Evolutionary conservation across 2,113 vertebrate genomes (phyloP).

Genomic region (Podarcis cretensis): DNA sequence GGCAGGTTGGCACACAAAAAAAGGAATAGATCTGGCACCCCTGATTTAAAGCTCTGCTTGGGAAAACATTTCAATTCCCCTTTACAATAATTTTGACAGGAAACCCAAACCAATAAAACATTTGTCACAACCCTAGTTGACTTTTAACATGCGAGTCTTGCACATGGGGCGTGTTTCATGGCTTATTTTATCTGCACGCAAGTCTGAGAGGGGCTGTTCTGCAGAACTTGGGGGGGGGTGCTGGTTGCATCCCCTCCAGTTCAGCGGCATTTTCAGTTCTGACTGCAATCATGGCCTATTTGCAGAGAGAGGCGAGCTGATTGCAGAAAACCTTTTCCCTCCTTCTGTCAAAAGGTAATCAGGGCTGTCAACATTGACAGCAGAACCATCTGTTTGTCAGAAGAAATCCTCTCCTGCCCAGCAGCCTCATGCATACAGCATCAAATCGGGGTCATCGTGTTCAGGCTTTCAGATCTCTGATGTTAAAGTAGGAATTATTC

Average conservation of each 20-base stretch:
- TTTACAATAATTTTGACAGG: background rate
- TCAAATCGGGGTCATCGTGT: background rate
- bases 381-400: background rate
- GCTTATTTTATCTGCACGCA: background rate
- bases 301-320: background rate
- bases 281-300: background rate
- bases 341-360: background rate
- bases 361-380: slow-evolving; percentile 6
- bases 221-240: background rate
- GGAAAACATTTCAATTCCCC: background rate
- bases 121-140: background rate
- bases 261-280: background rate
- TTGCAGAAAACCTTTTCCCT: background rate
- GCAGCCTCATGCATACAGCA: background rate
- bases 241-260: too few species aligned
- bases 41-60: background rate
- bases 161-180: background rate
- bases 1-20: too few species aligned
- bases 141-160: background rate
- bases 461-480: background rate
- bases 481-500: background rate
- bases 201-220: background rate
- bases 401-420: background rate
- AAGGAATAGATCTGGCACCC: too few species aligned
- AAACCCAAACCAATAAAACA: background rate